Evolutionary conservation across 2,113 vertebrate species (phyloP).

Genomic region (Chaetorhynchus papuensis): DNA sequence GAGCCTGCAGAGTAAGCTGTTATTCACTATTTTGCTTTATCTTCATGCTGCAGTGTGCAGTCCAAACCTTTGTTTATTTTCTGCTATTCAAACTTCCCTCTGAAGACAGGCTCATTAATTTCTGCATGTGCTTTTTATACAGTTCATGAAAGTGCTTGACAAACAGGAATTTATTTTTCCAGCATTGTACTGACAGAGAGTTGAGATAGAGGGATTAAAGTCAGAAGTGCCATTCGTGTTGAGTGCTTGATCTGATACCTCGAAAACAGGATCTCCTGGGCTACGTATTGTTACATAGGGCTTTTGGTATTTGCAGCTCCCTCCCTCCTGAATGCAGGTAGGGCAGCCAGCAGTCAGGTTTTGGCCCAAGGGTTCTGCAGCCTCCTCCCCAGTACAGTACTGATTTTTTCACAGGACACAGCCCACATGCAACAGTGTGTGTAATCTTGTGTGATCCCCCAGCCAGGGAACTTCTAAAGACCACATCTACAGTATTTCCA

Average conservation of each 20-base stretch:
- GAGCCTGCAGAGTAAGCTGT: background rate
- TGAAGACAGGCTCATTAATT: conserved; percentile 12
- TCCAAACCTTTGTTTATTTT: conserved; percentile 1
- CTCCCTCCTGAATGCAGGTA: background rate
- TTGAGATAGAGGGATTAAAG: background rate
- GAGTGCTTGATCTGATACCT: background rate
- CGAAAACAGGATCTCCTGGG: rapidly evolving
- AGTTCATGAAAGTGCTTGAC: background rate
- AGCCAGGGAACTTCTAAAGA: background rate
- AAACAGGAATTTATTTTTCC: background rate
- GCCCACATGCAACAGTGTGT: background rate
- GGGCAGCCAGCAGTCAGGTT: background rate
- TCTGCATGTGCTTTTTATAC: background rate
- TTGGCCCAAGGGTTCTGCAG: background rate
- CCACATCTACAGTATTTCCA: background rate
- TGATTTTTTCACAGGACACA: background rate
- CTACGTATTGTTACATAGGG: rapidly evolving
- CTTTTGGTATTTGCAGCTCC: background rate
- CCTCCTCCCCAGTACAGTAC: rapidly evolving
- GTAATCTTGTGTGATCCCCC: background rate
- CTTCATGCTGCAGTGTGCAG: background rate
- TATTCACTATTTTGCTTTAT: background rate
- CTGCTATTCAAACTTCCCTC: background rate
- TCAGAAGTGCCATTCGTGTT: background rate
- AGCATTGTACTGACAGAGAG: background rate